These are phyloP conservation scores for Trissoscelio sp. DNA, from an alignment of 2,888 invertebrate genomes.

Conservation along the genomic window DNA sequence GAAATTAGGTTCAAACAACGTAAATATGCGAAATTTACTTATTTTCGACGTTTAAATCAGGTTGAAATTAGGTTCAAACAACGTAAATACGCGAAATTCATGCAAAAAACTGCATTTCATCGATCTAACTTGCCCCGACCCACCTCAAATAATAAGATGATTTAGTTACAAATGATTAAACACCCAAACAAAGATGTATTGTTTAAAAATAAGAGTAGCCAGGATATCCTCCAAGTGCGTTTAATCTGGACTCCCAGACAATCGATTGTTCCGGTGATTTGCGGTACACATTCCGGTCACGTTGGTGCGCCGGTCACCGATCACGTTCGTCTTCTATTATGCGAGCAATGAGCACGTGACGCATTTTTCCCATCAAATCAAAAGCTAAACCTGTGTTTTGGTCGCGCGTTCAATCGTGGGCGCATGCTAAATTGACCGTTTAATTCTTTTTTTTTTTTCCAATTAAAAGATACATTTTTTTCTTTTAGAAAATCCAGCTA, in stretches of 20 bases:
- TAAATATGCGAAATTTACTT: no score
- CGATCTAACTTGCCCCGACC: no score
- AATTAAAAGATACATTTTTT: no score
- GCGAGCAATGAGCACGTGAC: slow-evolving; percentile 69
- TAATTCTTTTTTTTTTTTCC: no score
- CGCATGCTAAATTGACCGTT: slow-evolving; percentile 62
- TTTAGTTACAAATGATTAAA: no score
- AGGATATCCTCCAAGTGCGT: slow-evolving; percentile 61
- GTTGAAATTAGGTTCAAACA: no score
- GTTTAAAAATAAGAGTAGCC: slow-evolving; percentile 51
- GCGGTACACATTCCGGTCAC: slow-evolving; percentile 62
- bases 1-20: no score
- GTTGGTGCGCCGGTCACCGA: slow-evolving; percentile 55
- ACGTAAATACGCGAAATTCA: no score
- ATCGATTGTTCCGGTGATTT: slow-evolving; percentile 67
- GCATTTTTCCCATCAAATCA: slow-evolving; percentile 65
- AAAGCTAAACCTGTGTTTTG: slow-evolving; percentile 54
- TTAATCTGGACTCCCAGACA: slow-evolving; percentile 46
- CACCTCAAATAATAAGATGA: no score
- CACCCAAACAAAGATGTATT: slow-evolving; percentile 42
- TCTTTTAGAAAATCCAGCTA: no score
- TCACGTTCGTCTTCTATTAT: slow-evolving; percentile 67
- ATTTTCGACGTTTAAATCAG: no score
- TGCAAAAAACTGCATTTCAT: no score
- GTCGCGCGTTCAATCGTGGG: slow-evolving; percentile 61